Base-by-base conservation (phyloP, 1,140 invertebrate genomes). In the Drosophila paulistorum region DNA sequence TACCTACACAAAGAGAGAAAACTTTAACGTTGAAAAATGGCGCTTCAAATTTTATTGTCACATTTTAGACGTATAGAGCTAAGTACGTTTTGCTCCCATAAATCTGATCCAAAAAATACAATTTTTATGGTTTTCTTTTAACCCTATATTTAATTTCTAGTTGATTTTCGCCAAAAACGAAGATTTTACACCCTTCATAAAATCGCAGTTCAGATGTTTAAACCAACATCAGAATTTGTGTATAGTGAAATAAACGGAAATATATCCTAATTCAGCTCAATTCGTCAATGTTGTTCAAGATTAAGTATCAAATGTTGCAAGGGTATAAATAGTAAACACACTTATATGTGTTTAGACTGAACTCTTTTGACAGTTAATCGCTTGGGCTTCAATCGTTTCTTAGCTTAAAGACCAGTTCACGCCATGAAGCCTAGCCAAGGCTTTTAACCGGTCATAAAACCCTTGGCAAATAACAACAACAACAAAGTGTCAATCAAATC, bases 401-500 rank as follows among this genome's bases (percentile, higher is more conserved):
- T 65, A 65, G 65, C 79, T 85, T 86, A 82, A 86, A 79, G 73
- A 78, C 69, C 42, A 14, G 4, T 14, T 14, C 57, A 20, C 35
- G 64, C 45, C 62, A 41, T 59, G 30, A 30, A 30, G 6, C 30
- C 30, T 26, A 39, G 37, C 37, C 37, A 11, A 30, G 45, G 7
- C 17, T 11, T 69, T 67, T 69, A 65, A 17, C 65, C 74, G 81
- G 82, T 86, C 83, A 78, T 89, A 89, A 89, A 86, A 86, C 84
- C 73, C 79, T 82, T 79, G 68, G 26, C 45, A 51, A 82, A 48
- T 11, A 73, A 74, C 71, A 75, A 72, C 30, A 69, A 64, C 69
- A 84, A 72, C 80, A 77, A 68, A 74, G 59, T 89, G 83, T 89
- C 83, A 89, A 87, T 87, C 83, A 89, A 87, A 89, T 89, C 83